Evolutionary conservation across 92 coral and sea anemone genomes (phyloP).

Genomic region (Umimayanthus chanpuru): DNA sequence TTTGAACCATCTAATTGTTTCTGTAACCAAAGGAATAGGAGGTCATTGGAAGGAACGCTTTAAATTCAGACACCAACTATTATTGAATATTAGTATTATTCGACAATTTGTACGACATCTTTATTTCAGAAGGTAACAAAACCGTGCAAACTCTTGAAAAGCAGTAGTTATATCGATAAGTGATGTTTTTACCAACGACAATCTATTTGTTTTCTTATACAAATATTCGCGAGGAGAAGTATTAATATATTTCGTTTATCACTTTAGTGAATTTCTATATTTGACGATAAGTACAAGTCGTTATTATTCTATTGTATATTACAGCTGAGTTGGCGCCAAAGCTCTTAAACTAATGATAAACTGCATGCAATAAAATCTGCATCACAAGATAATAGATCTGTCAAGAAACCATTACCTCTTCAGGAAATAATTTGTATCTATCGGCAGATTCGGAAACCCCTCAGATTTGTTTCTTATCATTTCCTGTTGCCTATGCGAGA

Average conservation of each 20-base stretch:
- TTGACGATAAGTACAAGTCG: constrained; percentile 73
- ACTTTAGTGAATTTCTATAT: constrained; percentile 66
- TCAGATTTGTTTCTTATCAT: constrained; percentile 54
- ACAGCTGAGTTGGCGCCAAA: constrained; percentile 85
- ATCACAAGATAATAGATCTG: constrained; percentile 65
- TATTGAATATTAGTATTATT: constrained; percentile 3
- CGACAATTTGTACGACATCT: constrained; percentile 1
- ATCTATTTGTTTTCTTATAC: constrained; percentile 64
- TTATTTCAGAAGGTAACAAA: constrained; percentile 1
- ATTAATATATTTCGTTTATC: constrained; percentile 68
- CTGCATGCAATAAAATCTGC: constrained; percentile 76
- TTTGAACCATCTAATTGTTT: constrained; percentile 67
- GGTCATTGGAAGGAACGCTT: constrained; percentile 57
- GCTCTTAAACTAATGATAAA: constrained; percentile 79
- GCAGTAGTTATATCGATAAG: constrained; percentile 12
- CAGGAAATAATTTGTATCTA: constrained; percentile 65
- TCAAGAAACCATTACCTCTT: constrained; percentile 70
- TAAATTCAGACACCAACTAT: constrained; percentile 28
- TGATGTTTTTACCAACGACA: constrained; percentile 51
- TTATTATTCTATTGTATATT: constrained; percentile 74
- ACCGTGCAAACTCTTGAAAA: constrained; percentile 1
- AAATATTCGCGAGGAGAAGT: constrained; percentile 64
- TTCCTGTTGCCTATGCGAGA: constrained; percentile 37
- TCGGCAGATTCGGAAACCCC: constrained; percentile 54
- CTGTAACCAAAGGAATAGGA: constrained; percentile 72